Evolutionary conservation across 2,113 vertebrate genomes (phyloP), one percentile per base, ranked within the genome.

Genomic region (Corynorhinus townsendii): DNA sequence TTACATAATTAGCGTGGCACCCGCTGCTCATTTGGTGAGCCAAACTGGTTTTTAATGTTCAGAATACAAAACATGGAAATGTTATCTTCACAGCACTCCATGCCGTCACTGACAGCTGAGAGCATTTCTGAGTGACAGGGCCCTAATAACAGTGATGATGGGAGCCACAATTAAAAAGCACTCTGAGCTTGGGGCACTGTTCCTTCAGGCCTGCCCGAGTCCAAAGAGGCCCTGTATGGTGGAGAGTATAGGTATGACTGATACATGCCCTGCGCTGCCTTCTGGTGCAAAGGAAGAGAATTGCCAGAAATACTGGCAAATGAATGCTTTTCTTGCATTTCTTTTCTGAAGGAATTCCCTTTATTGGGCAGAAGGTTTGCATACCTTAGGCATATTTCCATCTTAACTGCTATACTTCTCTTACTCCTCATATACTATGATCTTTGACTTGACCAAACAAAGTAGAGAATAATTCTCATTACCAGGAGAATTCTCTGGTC

Each of bases 1-100:
- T 89, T 93, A 87, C 7, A 86, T 91, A 95, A 96, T 97, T 97
- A 94, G 69, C 52, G 9, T 95, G 91, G 66, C 33, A 69, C 92
- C 95, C 7, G 7, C 91, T 95, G 96, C 86, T 96, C 93, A 38
- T 73, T 96, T 95, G 95, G 89, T 87, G 86, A 93, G 93, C 89
- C 90, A 95, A 95, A 93, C 82, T 89, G 73, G 73, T 92, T 97
- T 88, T 95, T 96, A 91, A 96, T 95, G 92, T 94, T 95, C 49
- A 94, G 90, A 89, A 84, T 91, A 95, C 52, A 81, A 94, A 95
- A 91, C 83, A 47, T 35, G 71, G 75, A 94, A 95, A 89, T 95
- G 90, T 77, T 94, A 84, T 95, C 94, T 91, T 94, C 79, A 12
- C 73, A 86, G 83, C 0, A 5, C 52, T 24, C 64, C 28, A 1